Evolutionary conservation across 1,140 invertebrate genomes (phyloP).

Genomic region (Callitettix versicolor): DNA sequence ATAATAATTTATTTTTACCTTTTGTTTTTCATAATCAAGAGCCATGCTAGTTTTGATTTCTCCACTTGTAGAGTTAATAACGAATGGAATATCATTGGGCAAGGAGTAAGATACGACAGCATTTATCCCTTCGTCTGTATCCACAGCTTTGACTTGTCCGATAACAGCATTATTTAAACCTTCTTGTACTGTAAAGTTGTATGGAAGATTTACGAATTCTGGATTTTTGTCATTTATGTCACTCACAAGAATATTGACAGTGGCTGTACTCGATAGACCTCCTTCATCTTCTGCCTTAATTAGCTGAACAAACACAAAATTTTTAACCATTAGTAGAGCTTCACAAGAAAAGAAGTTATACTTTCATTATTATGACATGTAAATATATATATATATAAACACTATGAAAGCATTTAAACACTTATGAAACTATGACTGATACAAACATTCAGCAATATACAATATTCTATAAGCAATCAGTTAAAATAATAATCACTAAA

Average conservation of each 20-base stretch:
- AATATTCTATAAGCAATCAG: too few relatives aligned
- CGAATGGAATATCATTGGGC: slow-evolving; percentile 65
- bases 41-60: slow-evolving; percentile 62
- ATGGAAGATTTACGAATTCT: slow-evolving; percentile 61
- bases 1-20: too few relatives aligned
- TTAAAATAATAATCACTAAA: too few relatives aligned
- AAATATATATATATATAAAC: too few relatives aligned
- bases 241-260: slow-evolving; percentile 76
- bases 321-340: too few relatives aligned
- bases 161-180: slow-evolving; percentile 54
- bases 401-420: too few relatives aligned
- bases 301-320: slow-evolving; percentile 38
- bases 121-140: slow-evolving; percentile 64
- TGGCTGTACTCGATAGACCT: slow-evolving; percentile 66
- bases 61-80: slow-evolving; percentile 64
- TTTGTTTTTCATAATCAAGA: slow-evolving; percentile 75
- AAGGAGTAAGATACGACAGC: slow-evolving; percentile 47
- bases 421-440: too few relatives aligned
- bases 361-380: too few relatives aligned
- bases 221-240: slow-evolving; percentile 87
- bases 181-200: slow-evolving; percentile 73
- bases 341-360: too few relatives aligned
- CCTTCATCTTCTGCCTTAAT: slow-evolving; percentile 81
- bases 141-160: slow-evolving; percentile 72
- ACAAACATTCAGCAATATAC: too few relatives aligned